These are phyloP conservation scores for Cynodonichthys magdalenae DNA, from an alignment of 2,797 vertebrate species.

Conservation along the genomic window DNA sequence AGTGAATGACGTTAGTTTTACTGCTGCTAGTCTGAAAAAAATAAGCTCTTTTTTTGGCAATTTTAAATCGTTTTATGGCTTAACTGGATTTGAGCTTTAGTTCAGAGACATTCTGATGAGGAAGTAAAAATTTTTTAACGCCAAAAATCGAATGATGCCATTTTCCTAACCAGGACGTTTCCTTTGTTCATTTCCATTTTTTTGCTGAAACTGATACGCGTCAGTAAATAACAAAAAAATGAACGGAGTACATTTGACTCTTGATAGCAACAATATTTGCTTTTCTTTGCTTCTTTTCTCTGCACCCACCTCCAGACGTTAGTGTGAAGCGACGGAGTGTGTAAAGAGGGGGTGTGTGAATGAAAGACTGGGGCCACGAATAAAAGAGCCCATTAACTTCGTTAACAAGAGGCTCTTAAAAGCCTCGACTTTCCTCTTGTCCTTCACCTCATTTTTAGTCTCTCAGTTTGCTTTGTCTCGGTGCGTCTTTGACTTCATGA, in stretches of 20 bases:
- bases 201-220: slow-evolving; percentile 3
- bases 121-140: not conserved
- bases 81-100: not conserved
- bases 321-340: slow-evolving; percentile 42
- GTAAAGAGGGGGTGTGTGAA: slow-evolving; percentile 52
- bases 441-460: not conserved
- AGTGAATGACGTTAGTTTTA: too few relatives aligned
- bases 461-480: not conserved
- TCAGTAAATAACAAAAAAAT: slow-evolving; percentile 13
- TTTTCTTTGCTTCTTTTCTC: slow-evolving; percentile 17
- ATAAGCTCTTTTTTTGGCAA: too few relatives aligned
- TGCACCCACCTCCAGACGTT: slow-evolving; percentile 27
- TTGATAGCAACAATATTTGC: slow-evolving; percentile 28
- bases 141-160: not conserved
- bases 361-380: slow-evolving; percentile 34
- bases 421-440: slow-evolving; percentile 12
- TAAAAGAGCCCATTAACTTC: slow-evolving; percentile 55
- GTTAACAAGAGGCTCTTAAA: slow-evolving; percentile 52
- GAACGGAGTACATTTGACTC: slow-evolving; percentile 2
- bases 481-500: slow-evolving; percentile 3
- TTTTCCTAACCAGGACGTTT: not conserved
- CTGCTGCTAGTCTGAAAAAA: too few relatives aligned
- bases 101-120: not conserved
- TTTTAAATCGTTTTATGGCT: not conserved
- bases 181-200: not conserved